Evolutionary conservation across 2,888 invertebrate genomes (phyloP), one percentile per base, ranked within the genome.

Genomic region (Deilephila porcellus): DNA sequence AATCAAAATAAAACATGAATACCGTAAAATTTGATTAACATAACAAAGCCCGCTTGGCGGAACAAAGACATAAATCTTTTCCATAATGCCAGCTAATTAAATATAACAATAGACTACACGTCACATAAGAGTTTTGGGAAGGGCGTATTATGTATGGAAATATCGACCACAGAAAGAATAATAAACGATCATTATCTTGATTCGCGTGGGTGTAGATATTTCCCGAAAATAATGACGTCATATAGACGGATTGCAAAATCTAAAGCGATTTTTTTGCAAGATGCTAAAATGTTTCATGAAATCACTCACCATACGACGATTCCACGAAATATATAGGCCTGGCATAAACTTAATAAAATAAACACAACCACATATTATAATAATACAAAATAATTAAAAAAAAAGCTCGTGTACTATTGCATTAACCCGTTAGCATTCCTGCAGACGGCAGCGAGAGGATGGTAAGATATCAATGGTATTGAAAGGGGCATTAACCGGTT

Each of bases 381-480:
- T 63, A 2, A 17, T 29, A 32, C 7, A 34, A 11, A 29, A 29
- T 34, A 6, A n/a, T 34, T 34, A 45, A n/a, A 7, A 64, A 8
- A 37, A 64, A 37, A 64, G 37, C 20, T 45, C 25, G 67, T 52
- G 52, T 17, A 4, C 25, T 45, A 17, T 52, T 25, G 67, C 67
- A 70, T 73, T 20, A 62, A 60, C 45, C n/a, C 37, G 67, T 70
- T 45, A 70, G 29, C 52, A 70, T 70, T 73, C 70, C 70, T 52
- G 62, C 71, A 70, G 70, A 73, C 60, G 52, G 17, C 60, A 45
- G 52, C 20, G 70, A 32, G 32, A 60, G 32, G 70, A 70, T 45
- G 70, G 60, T 70, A 32, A 60, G 53, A 73, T 60, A 62, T 70
- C 20, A 73, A 53, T 60, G 62, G 70, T n/a, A 73, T 73, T 60